These are phyloP conservation scores for Nomada flava DNA, from an alignment of 2,888 invertebrate species.

Conservation along the genomic window DNA sequence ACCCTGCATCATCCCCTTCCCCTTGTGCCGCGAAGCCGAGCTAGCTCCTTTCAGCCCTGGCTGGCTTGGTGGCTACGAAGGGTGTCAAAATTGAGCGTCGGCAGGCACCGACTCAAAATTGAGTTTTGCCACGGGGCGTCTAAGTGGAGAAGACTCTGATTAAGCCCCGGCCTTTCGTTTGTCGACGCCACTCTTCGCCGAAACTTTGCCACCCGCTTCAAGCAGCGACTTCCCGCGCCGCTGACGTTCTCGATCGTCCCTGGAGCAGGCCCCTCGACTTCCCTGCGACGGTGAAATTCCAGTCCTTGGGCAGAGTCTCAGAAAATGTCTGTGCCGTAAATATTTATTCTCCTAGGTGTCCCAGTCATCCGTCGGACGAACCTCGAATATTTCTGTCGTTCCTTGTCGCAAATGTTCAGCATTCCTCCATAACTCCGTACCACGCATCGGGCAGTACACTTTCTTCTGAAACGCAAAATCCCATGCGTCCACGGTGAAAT, in stretches of 20 bases:
- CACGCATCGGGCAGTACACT: too few relatives aligned
- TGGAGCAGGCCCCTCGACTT: neutral
- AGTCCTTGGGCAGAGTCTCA: too few relatives aligned
- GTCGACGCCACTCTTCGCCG: conserved; percentile 52
- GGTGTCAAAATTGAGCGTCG: conserved; percentile 83
- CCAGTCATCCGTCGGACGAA: too few relatives aligned
- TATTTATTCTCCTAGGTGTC: too few relatives aligned
- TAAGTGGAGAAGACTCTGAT: conserved; percentile 83
- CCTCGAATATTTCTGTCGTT: too few relatives aligned
- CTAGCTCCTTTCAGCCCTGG: conserved; percentile 27
- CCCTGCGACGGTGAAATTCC: neutral
- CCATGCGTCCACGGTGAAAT: neutral
- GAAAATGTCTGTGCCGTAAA: too few relatives aligned
- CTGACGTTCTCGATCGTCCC: conserved; percentile 31
- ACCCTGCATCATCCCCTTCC: conserved; percentile 55
- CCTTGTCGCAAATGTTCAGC: too few relatives aligned
- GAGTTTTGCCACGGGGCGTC: conserved; percentile 80
- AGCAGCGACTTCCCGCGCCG: conserved; percentile 38
- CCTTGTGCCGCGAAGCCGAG: conserved; percentile 45
- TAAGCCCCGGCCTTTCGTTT: conserved; percentile 79
- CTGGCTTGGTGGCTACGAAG: conserved; percentile 76
- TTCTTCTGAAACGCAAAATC: neutral
- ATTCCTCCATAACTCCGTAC: too few relatives aligned
- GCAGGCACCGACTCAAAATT: conserved; percentile 81
- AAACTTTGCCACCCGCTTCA: conserved; percentile 57